phyloP scores from a whole-genome alignment of 2,797 vertebrate species.

The Ctenopoma kingsleyae region DNA sequence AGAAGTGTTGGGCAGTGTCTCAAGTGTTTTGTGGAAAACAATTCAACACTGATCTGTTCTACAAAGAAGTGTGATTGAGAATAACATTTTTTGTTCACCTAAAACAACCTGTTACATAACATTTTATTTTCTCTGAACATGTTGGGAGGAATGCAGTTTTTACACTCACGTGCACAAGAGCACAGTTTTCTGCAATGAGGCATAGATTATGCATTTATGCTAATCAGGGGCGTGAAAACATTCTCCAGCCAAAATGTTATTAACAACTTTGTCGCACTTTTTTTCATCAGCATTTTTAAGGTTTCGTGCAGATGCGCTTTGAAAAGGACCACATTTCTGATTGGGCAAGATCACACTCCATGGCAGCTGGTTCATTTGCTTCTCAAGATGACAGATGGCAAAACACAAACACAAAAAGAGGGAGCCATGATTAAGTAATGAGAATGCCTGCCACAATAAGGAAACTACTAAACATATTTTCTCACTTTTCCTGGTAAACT shows the following conservation, averaged over 20 bases:
- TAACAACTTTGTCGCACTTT: conserved; percentile 82
- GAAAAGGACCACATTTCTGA: conserved; percentile 85
- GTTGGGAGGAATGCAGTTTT: conserved; percentile 40
- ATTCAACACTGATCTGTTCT: conserved; percentile 58
- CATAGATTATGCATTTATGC: conserved; percentile 72
- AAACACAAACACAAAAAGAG: conserved; percentile 87
- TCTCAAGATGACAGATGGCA: conserved; percentile 89
- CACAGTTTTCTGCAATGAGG: conserved; percentile 55
- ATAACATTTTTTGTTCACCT: conserved; percentile 37
- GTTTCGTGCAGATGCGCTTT: conserved; percentile 85
- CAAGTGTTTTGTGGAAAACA: conserved; percentile 68
- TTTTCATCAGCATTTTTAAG: conserved; percentile 78
- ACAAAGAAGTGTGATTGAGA: conserved; percentile 52
- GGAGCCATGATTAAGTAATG: conserved; percentile 85
- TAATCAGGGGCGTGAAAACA: conserved; percentile 75
- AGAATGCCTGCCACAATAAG: conserved; percentile 80
- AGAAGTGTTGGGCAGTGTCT: conserved; percentile 67
- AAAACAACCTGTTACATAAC: conserved; percentile 69
- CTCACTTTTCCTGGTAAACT: conserved; percentile 71
- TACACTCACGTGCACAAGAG: conserved; percentile 34
- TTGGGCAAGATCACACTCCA: conserved; percentile 86
- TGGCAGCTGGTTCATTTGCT: conserved; percentile 88
- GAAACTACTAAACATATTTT: conserved; percentile 73
- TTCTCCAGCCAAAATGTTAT: conserved; percentile 80
- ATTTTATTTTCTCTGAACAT: conserved; percentile 54